These are phyloP conservation scores for Euclidia mi DNA, from an alignment of 2,888 invertebrate genomes.

Conservation along the genomic window DNA sequence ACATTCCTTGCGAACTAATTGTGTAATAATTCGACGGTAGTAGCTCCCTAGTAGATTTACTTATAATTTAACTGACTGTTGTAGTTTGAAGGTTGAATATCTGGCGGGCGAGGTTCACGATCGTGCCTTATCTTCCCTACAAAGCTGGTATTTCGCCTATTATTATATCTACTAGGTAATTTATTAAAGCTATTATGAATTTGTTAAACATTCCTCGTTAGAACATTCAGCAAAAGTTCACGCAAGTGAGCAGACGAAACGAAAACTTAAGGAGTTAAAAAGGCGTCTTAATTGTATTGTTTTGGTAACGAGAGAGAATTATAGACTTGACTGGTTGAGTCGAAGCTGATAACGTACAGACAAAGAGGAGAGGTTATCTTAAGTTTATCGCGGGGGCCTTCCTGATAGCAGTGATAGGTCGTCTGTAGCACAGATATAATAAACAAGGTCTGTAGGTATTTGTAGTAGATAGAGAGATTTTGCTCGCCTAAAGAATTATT, in stretches of 20 bases:
- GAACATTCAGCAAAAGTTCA: conserved; percentile 16
- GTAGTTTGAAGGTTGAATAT: conserved; percentile 53
- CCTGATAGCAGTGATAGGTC: too few relatives aligned
- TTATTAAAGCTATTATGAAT: conserved; percentile 47
- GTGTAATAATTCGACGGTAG: conserved; percentile 8
- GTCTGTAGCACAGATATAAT: too few relatives aligned
- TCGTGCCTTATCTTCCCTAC: conserved; percentile 70
- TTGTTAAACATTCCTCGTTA: conserved; percentile 26
- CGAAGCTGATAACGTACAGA: too few relatives aligned
- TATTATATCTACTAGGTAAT: conserved; percentile 57
- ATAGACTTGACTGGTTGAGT: neutral
- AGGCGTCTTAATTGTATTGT: conserved; percentile 9
- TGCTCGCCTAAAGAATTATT: too few relatives aligned
- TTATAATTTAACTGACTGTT: conserved; percentile 39
- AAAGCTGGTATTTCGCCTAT: conserved; percentile 63
- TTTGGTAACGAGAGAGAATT: conserved; percentile 2
- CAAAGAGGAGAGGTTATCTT: conserved; percentile 6
- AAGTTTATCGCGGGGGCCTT: neutral
- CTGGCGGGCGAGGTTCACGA: conserved; percentile 47
- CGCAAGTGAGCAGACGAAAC: neutral
- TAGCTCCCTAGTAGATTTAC: conserved; percentile 3
- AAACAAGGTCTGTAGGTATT: too few relatives aligned
- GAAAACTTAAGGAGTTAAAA: conserved; percentile 6
- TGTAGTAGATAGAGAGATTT: too few relatives aligned
- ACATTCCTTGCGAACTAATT: conserved; percentile 19